Evolutionary conservation across 2,113 vertebrate species (phyloP).

Genomic region (Sclerurus mexicanus): DNA sequence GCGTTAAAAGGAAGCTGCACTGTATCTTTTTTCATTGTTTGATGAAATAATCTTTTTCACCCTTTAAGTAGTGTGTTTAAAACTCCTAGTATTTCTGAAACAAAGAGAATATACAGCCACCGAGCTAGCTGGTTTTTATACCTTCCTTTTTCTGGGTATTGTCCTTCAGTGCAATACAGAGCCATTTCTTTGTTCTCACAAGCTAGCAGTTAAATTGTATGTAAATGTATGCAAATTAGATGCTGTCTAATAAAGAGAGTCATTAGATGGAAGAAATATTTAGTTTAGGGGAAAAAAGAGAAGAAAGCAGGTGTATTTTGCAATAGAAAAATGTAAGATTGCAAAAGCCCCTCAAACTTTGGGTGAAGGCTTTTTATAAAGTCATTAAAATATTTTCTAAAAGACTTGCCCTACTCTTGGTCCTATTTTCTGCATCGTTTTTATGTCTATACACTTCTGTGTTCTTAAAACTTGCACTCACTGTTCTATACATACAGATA

Average conservation of each 20-base stretch:
- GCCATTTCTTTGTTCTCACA: slow-evolving; percentile 85
- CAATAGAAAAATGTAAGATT: slow-evolving; percentile 76
- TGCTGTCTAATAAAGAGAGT: slow-evolving; percentile 87
- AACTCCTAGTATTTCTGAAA: slow-evolving; percentile 77
- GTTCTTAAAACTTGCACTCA: neutral
- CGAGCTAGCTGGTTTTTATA: slow-evolving; percentile 77
- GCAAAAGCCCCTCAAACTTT: slow-evolving; percentile 73
- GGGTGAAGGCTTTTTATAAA: slow-evolving; percentile 69
- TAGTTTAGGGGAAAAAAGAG: slow-evolving; percentile 74
- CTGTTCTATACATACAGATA: neutral
- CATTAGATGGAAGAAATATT: slow-evolving; percentile 89
- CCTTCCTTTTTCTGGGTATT: slow-evolving; percentile 79
- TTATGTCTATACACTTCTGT: neutral
- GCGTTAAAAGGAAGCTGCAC: slow-evolving; percentile 71
- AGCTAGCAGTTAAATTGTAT: slow-evolving; percentile 87
- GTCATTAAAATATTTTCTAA: slow-evolving; percentile 75
- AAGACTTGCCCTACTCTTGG: slow-evolving; percentile 61
- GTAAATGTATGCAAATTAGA: slow-evolving; percentile 88
- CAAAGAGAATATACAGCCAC: slow-evolving; percentile 79
- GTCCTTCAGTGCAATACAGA: slow-evolving; percentile 83
- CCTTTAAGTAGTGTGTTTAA: slow-evolving; percentile 75
- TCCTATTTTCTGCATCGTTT: slow-evolving; percentile 55
- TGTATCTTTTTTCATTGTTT: slow-evolving; percentile 76
- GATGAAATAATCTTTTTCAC: slow-evolving; percentile 80
- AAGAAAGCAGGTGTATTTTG: slow-evolving; percentile 82